These are phyloP conservation scores for Steatocranus sp. DNA, from an alignment of 2,797 vertebrate species.

Conservation along the genomic window DNA sequence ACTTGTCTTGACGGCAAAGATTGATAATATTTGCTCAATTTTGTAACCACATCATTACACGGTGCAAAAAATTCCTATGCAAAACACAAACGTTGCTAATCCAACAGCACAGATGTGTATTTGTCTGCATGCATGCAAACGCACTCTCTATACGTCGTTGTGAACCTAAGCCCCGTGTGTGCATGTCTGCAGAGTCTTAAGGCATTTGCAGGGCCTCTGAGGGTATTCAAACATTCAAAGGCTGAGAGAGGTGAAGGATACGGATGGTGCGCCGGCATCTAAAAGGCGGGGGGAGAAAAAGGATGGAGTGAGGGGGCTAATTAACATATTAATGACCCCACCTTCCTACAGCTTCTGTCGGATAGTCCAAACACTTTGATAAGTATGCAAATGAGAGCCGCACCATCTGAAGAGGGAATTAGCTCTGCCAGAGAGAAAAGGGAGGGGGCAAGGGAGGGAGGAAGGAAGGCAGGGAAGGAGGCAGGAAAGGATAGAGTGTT, in stretches of 20 bases:
- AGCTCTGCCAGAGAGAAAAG: slow-evolving; percentile 67
- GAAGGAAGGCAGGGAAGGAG: neutral
- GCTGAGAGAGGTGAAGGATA: slow-evolving; percentile 49
- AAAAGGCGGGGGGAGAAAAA: slow-evolving; percentile 23
- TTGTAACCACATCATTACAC: neutral
- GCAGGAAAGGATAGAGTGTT: neutral
- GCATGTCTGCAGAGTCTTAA: slow-evolving; percentile 43
- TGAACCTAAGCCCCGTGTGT: slow-evolving; percentile 5
- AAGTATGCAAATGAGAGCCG: slow-evolving; percentile 80
- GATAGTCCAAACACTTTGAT: slow-evolving; percentile 83
- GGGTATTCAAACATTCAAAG: slow-evolving; percentile 58
- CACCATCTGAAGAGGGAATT: slow-evolving; percentile 77
- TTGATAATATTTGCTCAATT: neutral
- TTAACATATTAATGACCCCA: slow-evolving; percentile 86
- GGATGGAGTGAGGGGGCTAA: slow-evolving; percentile 59
- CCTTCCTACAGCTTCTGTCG: slow-evolving; percentile 80
- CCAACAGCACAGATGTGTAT: slow-evolving; percentile 10
- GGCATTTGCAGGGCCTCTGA: slow-evolving; percentile 43
- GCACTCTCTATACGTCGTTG: neutral
- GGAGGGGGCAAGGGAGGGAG: slow-evolving; percentile 24
- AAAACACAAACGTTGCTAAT: slow-evolving; percentile 15
- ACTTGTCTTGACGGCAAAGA: neutral
- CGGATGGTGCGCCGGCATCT: slow-evolving; percentile 38
- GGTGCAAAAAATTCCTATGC: neutral
- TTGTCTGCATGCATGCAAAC: neutral